Evolutionary conservation across 1,140 invertebrate species (phyloP), one percentile per base, ranked within the genome.

Genomic region (Pygmarrhopalites habei): DNA sequence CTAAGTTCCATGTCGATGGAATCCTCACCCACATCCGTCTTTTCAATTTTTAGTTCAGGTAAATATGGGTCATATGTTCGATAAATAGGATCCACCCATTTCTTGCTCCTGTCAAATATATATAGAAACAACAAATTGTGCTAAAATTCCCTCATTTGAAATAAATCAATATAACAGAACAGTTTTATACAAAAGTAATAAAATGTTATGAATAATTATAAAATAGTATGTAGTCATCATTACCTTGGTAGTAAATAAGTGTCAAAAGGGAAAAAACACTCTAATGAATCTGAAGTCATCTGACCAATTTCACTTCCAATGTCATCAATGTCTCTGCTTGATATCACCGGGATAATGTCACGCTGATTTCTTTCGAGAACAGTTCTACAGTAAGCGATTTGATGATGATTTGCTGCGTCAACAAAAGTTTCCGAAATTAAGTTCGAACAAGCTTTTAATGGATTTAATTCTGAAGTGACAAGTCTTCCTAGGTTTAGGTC

Each of bases 341-440:
- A 35, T 25, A 69, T 56, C 19, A 73, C 78, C 2, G 83, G 82
- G 44, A 92, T 72, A 26, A 81, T 81, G 19, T 80, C 82, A 41
- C 89, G 78, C 2, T 82, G 78, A 77, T 96, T 96, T 64, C 85
- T 83, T 72, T 95, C 90, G 39, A 96, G 87, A 47, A 95, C 81
- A 1, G 90, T 82, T 74, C 92, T 87, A 77, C 92, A 96, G 77
- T 95, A 95, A 3, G 88, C 90, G 47, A 96, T 78, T 74, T 95
- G 92, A 75, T 94, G 88, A n/a, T 83, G 83, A 68, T 88, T 82
- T 1, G 89, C 86, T 4, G 93, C 82, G 0, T 85, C 84, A 1
- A 91, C 88, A 78, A 97, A 97, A 25, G 87, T 86, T 69, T 85
- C 84, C 0, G 87, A 84, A 23, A 96, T 82, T 19, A 85, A 80